A percentile compares a stretch with the other conserved stretches of the same genome.
phyloP scores from a whole-genome alignment of 2,888 invertebrate species.

The Halocaridina rubra region DNA sequence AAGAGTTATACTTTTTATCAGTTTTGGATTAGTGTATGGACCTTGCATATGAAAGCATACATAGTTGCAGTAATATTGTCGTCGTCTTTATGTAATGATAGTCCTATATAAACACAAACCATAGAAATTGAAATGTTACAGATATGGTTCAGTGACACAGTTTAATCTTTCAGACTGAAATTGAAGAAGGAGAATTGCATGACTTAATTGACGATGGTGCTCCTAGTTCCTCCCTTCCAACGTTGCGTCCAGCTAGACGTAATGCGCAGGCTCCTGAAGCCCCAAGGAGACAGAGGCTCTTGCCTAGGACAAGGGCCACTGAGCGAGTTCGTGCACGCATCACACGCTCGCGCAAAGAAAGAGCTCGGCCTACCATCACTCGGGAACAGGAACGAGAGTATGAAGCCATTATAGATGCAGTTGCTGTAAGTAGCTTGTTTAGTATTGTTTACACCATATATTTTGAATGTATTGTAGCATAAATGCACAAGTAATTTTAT shows the following conservation, averaged over 20 bases:
- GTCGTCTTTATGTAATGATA: too few relatives aligned
- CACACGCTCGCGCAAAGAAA: conserved; percentile 46
- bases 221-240: conserved; percentile 35
- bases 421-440: conserved; percentile 23
- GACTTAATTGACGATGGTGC: conserved; percentile 50
- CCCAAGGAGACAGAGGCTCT: conserved; percentile 14
- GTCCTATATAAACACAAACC: too few relatives aligned
- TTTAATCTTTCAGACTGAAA: conserved; percentile 21
- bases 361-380: conserved; percentile 14
- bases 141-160: too few relatives aligned
- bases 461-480: too few relatives aligned
- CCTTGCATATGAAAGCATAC: too few relatives aligned
- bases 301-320: conserved; percentile 57
- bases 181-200: conserved; percentile 38
- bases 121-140: too few relatives aligned
- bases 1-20: too few relatives aligned
- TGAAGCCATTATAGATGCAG: conserved; percentile 29
- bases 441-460: background rate
- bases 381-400: conserved; percentile 18
- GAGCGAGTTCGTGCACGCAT: conserved; percentile 57
- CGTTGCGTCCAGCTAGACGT: conserved; percentile 23
- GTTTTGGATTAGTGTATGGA: too few relatives aligned
- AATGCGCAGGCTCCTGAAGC: background rate
- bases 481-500: too few relatives aligned
- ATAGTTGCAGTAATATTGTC: too few relatives aligned